These are phyloP conservation scores for Nematopogon swammerdamellus DNA, from an alignment of 2,888 invertebrate species.

Conservation along the genomic window DNA sequence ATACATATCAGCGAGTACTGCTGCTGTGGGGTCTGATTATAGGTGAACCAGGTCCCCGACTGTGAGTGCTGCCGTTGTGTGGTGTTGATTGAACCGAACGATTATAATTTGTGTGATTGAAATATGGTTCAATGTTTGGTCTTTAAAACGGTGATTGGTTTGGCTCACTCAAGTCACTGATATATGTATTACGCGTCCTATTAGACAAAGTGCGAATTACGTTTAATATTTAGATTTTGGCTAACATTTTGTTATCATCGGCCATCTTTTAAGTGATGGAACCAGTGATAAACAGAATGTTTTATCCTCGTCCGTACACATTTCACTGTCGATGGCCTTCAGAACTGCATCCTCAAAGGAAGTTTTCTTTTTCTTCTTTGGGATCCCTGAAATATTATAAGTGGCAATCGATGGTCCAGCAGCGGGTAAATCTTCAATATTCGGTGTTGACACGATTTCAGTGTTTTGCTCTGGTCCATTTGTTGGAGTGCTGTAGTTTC, in stretches of 20 bases:
- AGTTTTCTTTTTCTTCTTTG: slow-evolving; percentile 7
- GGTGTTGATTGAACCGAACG: slow-evolving; percentile 6
- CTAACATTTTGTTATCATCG: slow-evolving; percentile 9
- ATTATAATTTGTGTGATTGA: slow-evolving; percentile 5
- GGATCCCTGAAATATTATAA: slow-evolving; percentile 2
- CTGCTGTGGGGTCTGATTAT: not conserved
- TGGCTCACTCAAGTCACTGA: slow-evolving; percentile 3
- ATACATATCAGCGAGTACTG: slow-evolving; percentile 4
- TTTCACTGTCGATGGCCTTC: slow-evolving; percentile 8
- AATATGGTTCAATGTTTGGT: slow-evolving; percentile 7
- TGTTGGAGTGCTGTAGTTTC: slow-evolving; percentile 9
- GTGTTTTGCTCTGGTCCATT: slow-evolving; percentile 2
- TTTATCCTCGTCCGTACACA: slow-evolving; percentile 9
- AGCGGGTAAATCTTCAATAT: not conserved
- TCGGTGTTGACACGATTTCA: not conserved
- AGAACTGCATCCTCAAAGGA: slow-evolving; percentile 7
- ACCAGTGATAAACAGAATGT: slow-evolving; percentile 11
- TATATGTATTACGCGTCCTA: not conserved
- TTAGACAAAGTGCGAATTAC: slow-evolving; percentile 8
- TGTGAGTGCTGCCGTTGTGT: slow-evolving; percentile 7
- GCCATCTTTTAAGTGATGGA: slow-evolving; percentile 9
- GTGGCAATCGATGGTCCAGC: not conserved
- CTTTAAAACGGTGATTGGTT: slow-evolving; percentile 7
- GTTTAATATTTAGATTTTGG: slow-evolving; percentile 11
- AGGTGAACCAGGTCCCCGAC: too few species aligned